phyloP scores from a whole-genome alignment of 2,888 invertebrate species.

The Tipula lateralis region DNA sequence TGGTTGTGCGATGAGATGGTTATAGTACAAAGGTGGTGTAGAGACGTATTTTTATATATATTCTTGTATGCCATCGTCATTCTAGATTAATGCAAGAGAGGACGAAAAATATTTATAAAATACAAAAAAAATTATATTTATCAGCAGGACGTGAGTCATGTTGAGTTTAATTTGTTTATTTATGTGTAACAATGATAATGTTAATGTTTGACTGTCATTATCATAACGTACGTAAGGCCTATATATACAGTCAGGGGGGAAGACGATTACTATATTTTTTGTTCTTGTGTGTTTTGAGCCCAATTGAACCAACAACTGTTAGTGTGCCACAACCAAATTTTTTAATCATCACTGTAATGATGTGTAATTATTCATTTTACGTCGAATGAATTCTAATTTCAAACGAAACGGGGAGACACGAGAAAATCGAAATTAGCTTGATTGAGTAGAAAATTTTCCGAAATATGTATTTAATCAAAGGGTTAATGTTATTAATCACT shows the following conservation, averaged over 20 bases:
- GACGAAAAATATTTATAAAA: background rate
- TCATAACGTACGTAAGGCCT: background rate
- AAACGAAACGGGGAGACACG: background rate
- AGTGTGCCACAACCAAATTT: background rate
- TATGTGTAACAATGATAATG: slow-evolving; percentile 24
- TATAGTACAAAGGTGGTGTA: slow-evolving; percentile 4
- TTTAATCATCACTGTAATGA: background rate
- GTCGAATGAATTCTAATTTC: slow-evolving; percentile 9
- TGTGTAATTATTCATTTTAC: slow-evolving; percentile 16
- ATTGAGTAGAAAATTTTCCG: slow-evolving; percentile 12
- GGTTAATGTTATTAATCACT: slow-evolving; percentile 11
- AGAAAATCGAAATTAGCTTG: background rate
- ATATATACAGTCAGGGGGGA: background rate
- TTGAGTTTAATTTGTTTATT: slow-evolving; percentile 19
- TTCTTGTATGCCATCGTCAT: background rate
- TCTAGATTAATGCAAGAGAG: background rate
- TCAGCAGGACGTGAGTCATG: slow-evolving; percentile 24
- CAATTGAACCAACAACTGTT: slow-evolving; percentile 19
- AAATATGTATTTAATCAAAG: background rate
- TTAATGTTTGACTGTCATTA: slow-evolving; percentile 11
- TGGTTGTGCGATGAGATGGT: background rate
- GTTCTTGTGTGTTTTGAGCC: background rate
- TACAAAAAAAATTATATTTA: background rate
- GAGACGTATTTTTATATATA: background rate
- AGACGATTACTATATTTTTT: background rate